Percentiles rank a stretch among this genome's conserved stretches.
phyloP scores from a whole-genome alignment of 2,888 invertebrate genomes.

The Brachyopa scutellaris region DNA sequence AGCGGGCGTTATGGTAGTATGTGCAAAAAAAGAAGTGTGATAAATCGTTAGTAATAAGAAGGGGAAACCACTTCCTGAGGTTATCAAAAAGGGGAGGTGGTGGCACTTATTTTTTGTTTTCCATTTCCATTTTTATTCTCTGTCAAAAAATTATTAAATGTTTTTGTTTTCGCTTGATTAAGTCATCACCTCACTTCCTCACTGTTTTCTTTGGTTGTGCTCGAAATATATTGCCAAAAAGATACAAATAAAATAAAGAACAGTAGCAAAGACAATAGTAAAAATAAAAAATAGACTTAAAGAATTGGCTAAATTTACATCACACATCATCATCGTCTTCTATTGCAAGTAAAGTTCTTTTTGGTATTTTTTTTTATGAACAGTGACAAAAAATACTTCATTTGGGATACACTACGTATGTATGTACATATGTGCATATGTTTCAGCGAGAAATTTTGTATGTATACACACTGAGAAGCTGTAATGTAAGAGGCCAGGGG shows the following conservation, averaged over 20 bases:
- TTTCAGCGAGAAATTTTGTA: slow-evolving; percentile 13
- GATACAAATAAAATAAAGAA: background rate
- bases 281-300: slow-evolving; percentile 14
- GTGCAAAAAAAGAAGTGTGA: slow-evolving; percentile 31
- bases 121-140: slow-evolving; percentile 10
- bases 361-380: slow-evolving; percentile 9
- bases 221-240: background rate
- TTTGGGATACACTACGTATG: slow-evolving; percentile 9
- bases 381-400: slow-evolving; percentile 56
- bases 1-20: slow-evolving; percentile 28
- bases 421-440: slow-evolving; percentile 12
- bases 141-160: slow-evolving; percentile 6
- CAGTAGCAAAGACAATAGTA: slow-evolving; percentile 9
- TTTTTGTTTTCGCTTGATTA: slow-evolving; percentile 51
- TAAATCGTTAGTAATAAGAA: slow-evolving; percentile 24
- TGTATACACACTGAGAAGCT: slow-evolving; percentile 20
- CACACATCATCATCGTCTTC: slow-evolving; percentile 39
- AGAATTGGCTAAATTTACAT: slow-evolving; percentile 47
- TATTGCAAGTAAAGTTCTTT: slow-evolving; percentile 28
- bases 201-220: slow-evolving; percentile 15
- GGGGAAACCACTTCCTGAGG: slow-evolving; percentile 45
- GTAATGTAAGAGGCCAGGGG: slow-evolving; percentile 15
- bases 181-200: slow-evolving; percentile 48
- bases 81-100: slow-evolving; percentile 57
- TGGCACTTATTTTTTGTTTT: slow-evolving; percentile 17